Percentiles rank a stretch among this genome's conserved stretches.
Conservation (phyloP, 1,140 invertebrate genomes). For the Halictus rubicundus region DNA sequence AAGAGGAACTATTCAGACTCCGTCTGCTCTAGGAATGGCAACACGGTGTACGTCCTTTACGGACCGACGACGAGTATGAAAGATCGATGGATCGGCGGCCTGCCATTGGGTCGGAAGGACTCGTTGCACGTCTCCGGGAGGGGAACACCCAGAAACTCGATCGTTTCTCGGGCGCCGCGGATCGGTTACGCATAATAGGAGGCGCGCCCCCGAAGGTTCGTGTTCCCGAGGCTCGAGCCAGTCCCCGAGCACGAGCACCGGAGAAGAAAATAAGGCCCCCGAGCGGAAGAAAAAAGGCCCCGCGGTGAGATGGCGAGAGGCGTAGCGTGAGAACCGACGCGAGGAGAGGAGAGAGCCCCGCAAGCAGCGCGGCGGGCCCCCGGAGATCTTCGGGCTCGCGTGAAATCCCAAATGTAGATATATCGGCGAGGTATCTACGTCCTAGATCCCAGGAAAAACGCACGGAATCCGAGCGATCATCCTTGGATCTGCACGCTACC, state of each 20-base stretch:
- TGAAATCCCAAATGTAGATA: constrained; percentile 67
- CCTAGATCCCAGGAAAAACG: constrained; percentile 26
- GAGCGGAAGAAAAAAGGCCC: constrained; percentile 54
- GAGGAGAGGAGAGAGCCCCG: too few relatives aligned
- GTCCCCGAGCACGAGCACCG: background rate
- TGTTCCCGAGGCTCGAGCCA: constrained; percentile 43
- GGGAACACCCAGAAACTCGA: constrained; percentile 24
- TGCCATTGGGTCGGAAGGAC: background rate
- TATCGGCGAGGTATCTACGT: constrained; percentile 55
- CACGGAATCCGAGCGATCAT: background rate
- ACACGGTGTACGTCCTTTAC: too few relatives aligned
- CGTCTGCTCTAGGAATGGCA: too few relatives aligned
- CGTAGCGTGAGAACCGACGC: constrained; percentile 66
- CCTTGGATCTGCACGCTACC: constrained; percentile 16
- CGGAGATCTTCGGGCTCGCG: constrained; percentile 49
- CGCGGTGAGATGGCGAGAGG: constrained; percentile 49
- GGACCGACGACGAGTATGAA: too few relatives aligned
- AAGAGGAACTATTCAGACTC: too few relatives aligned
- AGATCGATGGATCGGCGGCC: background rate
- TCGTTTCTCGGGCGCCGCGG: constrained; percentile 44
- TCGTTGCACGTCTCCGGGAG: background rate
- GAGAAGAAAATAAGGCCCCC: constrained; percentile 8
- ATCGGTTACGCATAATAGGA: constrained; percentile 63
- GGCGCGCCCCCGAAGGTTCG: constrained; percentile 59
- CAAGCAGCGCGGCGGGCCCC: constrained; percentile 19